Conservation (phyloP, 2,113 vertebrate genomes). For the Phoxinus phoxinus region DNA sequence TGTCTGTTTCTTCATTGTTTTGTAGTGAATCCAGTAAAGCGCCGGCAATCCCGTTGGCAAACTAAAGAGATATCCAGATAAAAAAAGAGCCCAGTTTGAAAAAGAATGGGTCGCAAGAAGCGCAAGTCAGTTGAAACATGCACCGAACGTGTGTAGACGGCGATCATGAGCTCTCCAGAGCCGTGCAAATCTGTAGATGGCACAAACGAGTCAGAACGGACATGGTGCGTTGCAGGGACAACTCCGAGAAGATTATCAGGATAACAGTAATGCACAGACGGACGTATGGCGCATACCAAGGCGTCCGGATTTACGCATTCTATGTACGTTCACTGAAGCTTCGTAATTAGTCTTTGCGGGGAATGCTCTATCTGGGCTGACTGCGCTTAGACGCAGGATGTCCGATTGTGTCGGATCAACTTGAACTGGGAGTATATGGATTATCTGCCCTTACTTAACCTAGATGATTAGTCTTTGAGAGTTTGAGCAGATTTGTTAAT, state of each 20-base stretch:
- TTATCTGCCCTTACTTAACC: constrained; percentile 19
- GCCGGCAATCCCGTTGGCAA: constrained; percentile 5
- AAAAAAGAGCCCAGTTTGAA: neutral
- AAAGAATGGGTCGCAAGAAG: neutral
- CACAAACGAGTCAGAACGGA: constrained; percentile 53
- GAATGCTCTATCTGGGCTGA: neutral
- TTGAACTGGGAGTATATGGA: constrained; percentile 4
- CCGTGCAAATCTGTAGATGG: constrained; percentile 59
- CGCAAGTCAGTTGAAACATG: neutral
- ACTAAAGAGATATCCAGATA: constrained; percentile 16
- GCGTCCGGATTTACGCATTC: constrained; percentile 29
- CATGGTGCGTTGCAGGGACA: neutral
- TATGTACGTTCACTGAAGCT: neutral
- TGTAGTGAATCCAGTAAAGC: constrained; percentile 1
- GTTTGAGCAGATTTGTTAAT: neutral
- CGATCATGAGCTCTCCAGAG: neutral
- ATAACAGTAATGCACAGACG: neutral
- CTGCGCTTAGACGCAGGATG: neutral
- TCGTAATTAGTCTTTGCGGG: neutral
- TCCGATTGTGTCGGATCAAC: neutral
- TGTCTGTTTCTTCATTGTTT: neutral
- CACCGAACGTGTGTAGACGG: neutral
- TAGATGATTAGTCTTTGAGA: constrained; percentile 5
- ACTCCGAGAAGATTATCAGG: constrained; percentile 1
- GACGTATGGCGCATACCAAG: constrained; percentile 12